Base-by-base conservation (phyloP, 2,888 invertebrate genomes). In the Sialis fuliginosa region DNA sequence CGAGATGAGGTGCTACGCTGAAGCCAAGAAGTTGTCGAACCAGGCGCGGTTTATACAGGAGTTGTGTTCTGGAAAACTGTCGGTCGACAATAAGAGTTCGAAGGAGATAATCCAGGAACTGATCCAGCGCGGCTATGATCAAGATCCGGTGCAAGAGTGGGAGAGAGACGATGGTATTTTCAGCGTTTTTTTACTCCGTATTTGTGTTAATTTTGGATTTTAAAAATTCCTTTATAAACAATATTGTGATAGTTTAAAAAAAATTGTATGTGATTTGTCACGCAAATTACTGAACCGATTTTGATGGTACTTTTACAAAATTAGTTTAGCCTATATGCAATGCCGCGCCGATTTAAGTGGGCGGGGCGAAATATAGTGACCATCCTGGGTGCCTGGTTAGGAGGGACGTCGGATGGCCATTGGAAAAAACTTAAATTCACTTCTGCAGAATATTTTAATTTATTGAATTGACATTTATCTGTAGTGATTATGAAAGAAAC, bases 31-130 rank as follows among this genome's bases (percentile, higher is more conserved):
- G 60, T 69, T 98, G 1, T 78, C 82, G 45, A 93, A 96, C 66
- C 92, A 96, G 62, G 93, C 92, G 0, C 72, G 91, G 47, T 99
- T 98, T 65, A 97, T 98, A 49, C 60, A 90, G 48, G 96, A 97
- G 65, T 98, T 98, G 65, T 97, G 97, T 59, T 90, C 90, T 56
- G 85, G 84, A 41, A 80, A 78, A 33, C 64, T 91, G 6, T 74
- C 79, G 0, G 79, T 91, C 10, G 97, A 98, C 65, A 97, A 98
- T 64, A 95, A 93, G 64, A 91, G 90, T 63, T 80, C 91, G 55
- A 86, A 87, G 59, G 79, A 70, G 0, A 87, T 95, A 77, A 83
- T 95, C 33, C 84, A 86, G 32, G 89, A 91, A 60, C 69, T 95
- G 37, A 70, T 86, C 5, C 77, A 78, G 55, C 72, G 79, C 55